Conservation (phyloP, 2,113 vertebrate genomes). For the Vulpes ferrilata region DNA sequence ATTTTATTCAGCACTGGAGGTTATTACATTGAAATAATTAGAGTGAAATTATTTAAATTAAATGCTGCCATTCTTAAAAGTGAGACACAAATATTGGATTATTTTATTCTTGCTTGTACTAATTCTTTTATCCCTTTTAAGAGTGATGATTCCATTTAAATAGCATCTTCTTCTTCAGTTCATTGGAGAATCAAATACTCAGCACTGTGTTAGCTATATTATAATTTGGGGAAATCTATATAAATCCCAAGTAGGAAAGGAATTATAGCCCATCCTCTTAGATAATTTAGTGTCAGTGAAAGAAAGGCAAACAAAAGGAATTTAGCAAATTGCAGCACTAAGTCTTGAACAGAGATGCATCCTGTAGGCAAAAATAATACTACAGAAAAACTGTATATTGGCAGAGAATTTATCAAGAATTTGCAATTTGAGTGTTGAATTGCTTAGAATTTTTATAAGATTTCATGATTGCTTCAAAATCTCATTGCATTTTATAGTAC, state of each 20-base stretch:
- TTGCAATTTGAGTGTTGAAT: background rate
- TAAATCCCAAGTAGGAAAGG: background rate
- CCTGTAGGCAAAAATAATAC: background rate
- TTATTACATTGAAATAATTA: background rate
- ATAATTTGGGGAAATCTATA: too few relatives aligned
- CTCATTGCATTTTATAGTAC: background rate
- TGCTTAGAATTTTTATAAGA: background rate
- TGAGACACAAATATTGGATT: background rate
- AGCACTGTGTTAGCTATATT: too few relatives aligned
- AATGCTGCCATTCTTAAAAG: background rate
- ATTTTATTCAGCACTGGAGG: background rate
- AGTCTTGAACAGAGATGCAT: background rate
- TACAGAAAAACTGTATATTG: background rate
- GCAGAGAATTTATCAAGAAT: background rate
- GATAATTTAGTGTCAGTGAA: background rate
- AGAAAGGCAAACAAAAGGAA: background rate
- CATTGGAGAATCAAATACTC: background rate
- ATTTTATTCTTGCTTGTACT: background rate
- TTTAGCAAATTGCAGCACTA: background rate
- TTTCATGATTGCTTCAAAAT: background rate
- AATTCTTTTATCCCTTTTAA: background rate
- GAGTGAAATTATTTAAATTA: background rate
- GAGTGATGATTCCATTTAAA: background rate
- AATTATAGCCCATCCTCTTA: background rate
- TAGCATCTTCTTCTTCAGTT: fast-evolving